Percentiles rank a stretch among this genome's conserved stretches.
phyloP scores from a whole-genome alignment of 2,113 vertebrate species.

The Tragelaphus buxtoni region DNA sequence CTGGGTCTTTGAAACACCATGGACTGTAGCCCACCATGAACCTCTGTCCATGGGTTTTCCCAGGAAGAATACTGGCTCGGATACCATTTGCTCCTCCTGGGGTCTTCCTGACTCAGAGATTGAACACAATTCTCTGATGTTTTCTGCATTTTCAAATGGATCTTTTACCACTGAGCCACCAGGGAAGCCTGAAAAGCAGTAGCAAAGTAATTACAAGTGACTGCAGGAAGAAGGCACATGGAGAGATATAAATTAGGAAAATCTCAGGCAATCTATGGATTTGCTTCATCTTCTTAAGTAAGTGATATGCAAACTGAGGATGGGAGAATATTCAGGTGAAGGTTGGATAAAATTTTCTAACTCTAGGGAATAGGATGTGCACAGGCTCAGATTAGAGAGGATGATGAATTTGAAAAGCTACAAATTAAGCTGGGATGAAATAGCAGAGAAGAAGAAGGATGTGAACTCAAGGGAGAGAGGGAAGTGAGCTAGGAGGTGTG shows the following conservation, averaged over 20 bases:
- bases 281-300: background rate
- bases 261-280: background rate
- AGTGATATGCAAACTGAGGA: background rate
- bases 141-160: background rate
- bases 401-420: too few species aligned
- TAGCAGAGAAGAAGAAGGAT: background rate
- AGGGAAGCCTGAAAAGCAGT: background rate
- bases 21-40: background rate
- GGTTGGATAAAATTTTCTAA: background rate
- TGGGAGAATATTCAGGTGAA: background rate
- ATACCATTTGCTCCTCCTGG: background rate
- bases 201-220: background rate
- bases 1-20: background rate
- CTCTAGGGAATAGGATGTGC: fast-evolving
- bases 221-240: background rate
- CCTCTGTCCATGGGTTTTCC: background rate
- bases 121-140: fast-evolving
- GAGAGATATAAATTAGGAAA: background rate
- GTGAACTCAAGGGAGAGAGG: fast-evolving
- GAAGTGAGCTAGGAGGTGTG: background rate
- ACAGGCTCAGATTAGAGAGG: too few species aligned
- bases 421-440: background rate
- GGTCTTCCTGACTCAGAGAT: background rate
- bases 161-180: background rate
- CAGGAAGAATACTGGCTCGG: background rate